Evolutionary conservation across 2,888 invertebrate genomes (phyloP).

Genomic region (Muschampia plurimacula): DNA sequence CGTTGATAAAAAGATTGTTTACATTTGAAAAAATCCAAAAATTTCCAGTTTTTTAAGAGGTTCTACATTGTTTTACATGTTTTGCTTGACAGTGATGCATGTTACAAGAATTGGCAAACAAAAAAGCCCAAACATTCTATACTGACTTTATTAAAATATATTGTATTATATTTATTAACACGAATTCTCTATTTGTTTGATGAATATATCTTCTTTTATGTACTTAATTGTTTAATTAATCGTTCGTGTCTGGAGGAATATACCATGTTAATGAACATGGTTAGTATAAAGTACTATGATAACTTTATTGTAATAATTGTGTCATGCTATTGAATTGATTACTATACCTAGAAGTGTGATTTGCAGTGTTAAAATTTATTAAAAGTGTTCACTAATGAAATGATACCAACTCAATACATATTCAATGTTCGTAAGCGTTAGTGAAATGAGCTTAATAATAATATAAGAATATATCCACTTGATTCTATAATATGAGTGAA

Average conservation of each 20-base stretch:
- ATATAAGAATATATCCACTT: neutral
- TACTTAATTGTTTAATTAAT: too few species aligned
- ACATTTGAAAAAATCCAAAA: neutral
- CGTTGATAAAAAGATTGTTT: neutral
- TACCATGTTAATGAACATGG: neutral
- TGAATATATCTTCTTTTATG: neutral
- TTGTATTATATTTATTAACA: neutral
- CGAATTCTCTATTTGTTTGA: neutral
- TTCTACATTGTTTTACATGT: neutral
- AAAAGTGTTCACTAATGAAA: neutral
- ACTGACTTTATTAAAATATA: neutral
- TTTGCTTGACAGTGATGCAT: neutral
- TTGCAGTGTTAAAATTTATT: neutral
- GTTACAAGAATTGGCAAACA: neutral
- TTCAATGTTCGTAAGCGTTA: slow-evolving; percentile 27
- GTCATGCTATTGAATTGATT: neutral
- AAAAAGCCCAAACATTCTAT: neutral
- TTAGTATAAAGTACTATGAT: neutral
- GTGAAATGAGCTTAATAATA: slow-evolving; percentile 5
- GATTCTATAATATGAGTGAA: neutral
- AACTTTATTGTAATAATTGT: neutral
- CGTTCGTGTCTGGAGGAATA: neutral
- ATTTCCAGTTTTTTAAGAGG: neutral
- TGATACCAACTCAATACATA: slow-evolving; percentile 29
- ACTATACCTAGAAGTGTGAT: neutral